Evolutionary conservation across 2,888 invertebrate species (phyloP).

Genomic region (Agelastica alni): DNA sequence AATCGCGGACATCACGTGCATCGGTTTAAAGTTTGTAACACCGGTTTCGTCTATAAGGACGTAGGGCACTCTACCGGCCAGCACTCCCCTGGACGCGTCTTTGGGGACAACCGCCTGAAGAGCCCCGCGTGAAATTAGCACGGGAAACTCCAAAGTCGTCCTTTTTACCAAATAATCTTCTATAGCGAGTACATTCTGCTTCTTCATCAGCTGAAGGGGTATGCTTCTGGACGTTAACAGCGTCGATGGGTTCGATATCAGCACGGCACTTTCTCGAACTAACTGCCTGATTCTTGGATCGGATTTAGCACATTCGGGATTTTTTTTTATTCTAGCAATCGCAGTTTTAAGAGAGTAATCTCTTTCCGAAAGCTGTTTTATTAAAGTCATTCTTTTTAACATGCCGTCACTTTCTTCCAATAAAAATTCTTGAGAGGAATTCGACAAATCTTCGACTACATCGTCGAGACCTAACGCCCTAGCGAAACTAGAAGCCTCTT

Average conservation of each 20-base stretch:
- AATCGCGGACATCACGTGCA: slow-evolving; percentile 73
- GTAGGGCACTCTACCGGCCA: slow-evolving; percentile 76
- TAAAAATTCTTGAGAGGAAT: slow-evolving; percentile 43
- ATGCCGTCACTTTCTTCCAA: slow-evolving; percentile 65
- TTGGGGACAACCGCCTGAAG: slow-evolving; percentile 77
- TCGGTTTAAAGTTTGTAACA: slow-evolving; percentile 74
- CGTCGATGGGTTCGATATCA: slow-evolving; percentile 51
- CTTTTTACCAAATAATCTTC: slow-evolving; percentile 72
- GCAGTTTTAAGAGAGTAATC: slow-evolving; percentile 67
- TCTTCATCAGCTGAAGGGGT: slow-evolving; percentile 68
- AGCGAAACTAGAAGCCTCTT: slow-evolving; percentile 71
- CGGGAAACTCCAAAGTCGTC: slow-evolving; percentile 63
- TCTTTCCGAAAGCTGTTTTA: slow-evolving; percentile 71
- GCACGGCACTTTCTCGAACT: slow-evolving; percentile 72
- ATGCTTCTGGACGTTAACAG: slow-evolving; percentile 73
- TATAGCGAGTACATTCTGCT: slow-evolving; percentile 75
- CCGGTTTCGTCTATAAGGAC: slow-evolving; percentile 78
- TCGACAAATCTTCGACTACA: slow-evolving; percentile 58
- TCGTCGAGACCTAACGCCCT: slow-evolving; percentile 70
- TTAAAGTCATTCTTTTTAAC: slow-evolving; percentile 70
- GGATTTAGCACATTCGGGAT: slow-evolving; percentile 69
- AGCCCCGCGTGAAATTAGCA: slow-evolving; percentile 74
- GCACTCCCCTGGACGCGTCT: slow-evolving; percentile 73
- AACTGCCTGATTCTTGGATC: slow-evolving; percentile 73
- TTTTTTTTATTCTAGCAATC: slow-evolving; percentile 65